These are phyloP conservation scores for Yponomeuta sedellus DNA, from an alignment of 2,888 invertebrate genomes.

Conservation along the genomic window DNA sequence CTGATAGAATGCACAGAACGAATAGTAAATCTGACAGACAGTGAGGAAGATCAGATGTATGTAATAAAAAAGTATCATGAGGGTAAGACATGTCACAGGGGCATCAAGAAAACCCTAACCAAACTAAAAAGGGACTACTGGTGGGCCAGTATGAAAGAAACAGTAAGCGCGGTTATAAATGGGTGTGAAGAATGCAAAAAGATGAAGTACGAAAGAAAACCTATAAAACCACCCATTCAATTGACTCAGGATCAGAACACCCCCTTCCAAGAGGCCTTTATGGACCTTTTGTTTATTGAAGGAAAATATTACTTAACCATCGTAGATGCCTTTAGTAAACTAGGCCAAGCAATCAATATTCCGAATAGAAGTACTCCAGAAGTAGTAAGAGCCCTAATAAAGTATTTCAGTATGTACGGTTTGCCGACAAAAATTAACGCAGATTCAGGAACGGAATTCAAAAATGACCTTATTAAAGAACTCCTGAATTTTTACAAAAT, in stretches of 20 bases:
- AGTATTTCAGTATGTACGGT: slow-evolving; percentile 29
- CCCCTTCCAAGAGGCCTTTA: slow-evolving; percentile 8
- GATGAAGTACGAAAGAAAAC: slow-evolving; percentile 25
- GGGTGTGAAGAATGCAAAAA: slow-evolving; percentile 26
- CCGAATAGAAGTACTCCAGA: slow-evolving; percentile 26
- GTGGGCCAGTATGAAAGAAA: slow-evolving; percentile 22
- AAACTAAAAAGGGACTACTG: slow-evolving; percentile 15
- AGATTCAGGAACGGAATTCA: slow-evolving; percentile 32
- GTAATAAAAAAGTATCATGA: slow-evolving; percentile 22
- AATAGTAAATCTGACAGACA: slow-evolving; percentile 15
- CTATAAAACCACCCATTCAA: slow-evolving; percentile 27
- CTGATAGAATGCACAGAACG: slow-evolving; percentile 23
- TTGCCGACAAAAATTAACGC: slow-evolving; percentile 25
- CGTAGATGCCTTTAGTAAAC: slow-evolving; percentile 29
- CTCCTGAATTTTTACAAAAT: slow-evolving; percentile 25
- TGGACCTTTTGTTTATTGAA: slow-evolving; percentile 15
- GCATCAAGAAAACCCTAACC: slow-evolving; percentile 24
- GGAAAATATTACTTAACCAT: slow-evolving; percentile 22
- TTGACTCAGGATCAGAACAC: slow-evolving; percentile 26
- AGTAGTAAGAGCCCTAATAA: slow-evolving; percentile 28
- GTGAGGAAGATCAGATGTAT: slow-evolving; percentile 22
- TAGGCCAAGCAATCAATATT: slow-evolving; percentile 29
- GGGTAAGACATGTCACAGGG: slow-evolving; percentile 25
- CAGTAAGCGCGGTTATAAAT: slow-evolving; percentile 24
- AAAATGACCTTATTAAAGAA: slow-evolving; percentile 27